Percentiles rank a stretch among this genome's conserved stretches.
These are phyloP conservation scores for Setipinna tenuifilis DNA, from an alignment of 2,797 vertebrate genomes.

Conservation along the genomic window DNA sequence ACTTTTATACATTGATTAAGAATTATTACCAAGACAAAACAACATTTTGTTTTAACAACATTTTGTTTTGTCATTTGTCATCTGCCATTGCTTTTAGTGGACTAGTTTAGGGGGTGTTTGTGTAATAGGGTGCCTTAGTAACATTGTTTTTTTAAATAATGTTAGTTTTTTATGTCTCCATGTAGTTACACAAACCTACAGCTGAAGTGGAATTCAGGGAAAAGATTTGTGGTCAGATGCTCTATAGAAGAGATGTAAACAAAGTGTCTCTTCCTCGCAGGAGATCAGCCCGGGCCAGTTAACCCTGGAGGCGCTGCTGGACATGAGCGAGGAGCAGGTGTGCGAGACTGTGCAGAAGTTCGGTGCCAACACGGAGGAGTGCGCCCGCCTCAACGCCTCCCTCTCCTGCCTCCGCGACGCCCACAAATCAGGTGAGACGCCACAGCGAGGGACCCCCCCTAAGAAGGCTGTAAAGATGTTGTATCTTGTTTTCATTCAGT, in stretches of 20 bases:
- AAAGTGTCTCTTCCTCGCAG: constrained; percentile 62
- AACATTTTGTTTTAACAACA: too few relatives aligned
- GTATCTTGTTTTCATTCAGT: not conserved
- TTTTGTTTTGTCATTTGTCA: too few relatives aligned
- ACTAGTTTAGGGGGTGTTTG: too few relatives aligned
- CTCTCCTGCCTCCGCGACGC: constrained; percentile 92
- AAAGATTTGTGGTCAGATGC: too few relatives aligned
- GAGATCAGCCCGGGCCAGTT: constrained; percentile 86
- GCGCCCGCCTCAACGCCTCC: constrained; percentile 93
- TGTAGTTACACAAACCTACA: too few relatives aligned
- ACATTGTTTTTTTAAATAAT: too few relatives aligned
- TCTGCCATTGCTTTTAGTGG: too few relatives aligned
- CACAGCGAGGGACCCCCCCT: not conserved
- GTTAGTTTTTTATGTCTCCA: too few relatives aligned
- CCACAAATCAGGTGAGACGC: constrained; percentile 86
- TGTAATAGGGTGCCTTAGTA: too few relatives aligned
- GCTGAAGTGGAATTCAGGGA: too few relatives aligned
- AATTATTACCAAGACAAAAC: too few relatives aligned
- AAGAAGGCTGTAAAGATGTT: not conserved
- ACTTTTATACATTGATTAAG: too few relatives aligned
- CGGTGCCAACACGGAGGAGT: constrained; percentile 91
- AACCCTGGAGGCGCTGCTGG: constrained; percentile 90
- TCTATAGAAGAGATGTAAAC: not conserved
- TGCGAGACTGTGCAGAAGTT: constrained; percentile 90
- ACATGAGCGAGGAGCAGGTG: constrained; percentile 92